Base-by-base conservation (phyloP, 1,140 invertebrate genomes). In the Eupristina koningsbergeri region DNA sequence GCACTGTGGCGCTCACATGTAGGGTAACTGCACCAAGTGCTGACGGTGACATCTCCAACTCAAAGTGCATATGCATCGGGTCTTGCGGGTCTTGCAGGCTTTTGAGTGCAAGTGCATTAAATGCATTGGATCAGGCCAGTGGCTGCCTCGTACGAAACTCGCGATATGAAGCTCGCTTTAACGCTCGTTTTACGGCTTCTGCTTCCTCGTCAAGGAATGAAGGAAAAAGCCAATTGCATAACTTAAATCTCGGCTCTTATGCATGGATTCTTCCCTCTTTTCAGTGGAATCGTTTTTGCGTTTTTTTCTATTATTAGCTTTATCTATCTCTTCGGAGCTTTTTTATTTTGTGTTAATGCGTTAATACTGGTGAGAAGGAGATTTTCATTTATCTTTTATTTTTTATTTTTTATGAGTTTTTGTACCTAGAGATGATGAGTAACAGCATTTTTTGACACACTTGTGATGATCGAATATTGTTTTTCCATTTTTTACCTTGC, bases 401-500 rank as follows among this genome's bases (percentile, higher is more conserved):
- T 29, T 26, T 53, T 71, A 78, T 69, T 69, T 45, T 45, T 45
- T 45, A n/a, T n/a, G n/a, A n/a, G n/a, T 74, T 80, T 78, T n/a
- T 36, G 19, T 58, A 26, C 22, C 3, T 8, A 7, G 39, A n/a
- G 41, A 1, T 15, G 63, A 45, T 22, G 58, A n/a, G 31, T 22
- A 11, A 13, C n/a, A 78, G 50, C 67, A 84, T 84, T 84, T 15
- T 58, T 26, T 34, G 64, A 53, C 13, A 17, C 47, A 17, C 77
- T n/a, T 13, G 19, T 71, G 0, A 31, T 63, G 29, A 73, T 79
- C 41, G 83, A 45, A 80, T 84, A 75, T 41, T 80, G 79, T 84
- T 84, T 64, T 61, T 58, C 75, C 41, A 76, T 58, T 78, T 34
- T 71, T 83, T 83, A 58, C 53, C 77, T 83, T 83, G n/a, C n/a